These are phyloP conservation scores for Volucella bombylans DNA, from an alignment of 2,888 invertebrate genomes.

Conservation along the genomic window DNA sequence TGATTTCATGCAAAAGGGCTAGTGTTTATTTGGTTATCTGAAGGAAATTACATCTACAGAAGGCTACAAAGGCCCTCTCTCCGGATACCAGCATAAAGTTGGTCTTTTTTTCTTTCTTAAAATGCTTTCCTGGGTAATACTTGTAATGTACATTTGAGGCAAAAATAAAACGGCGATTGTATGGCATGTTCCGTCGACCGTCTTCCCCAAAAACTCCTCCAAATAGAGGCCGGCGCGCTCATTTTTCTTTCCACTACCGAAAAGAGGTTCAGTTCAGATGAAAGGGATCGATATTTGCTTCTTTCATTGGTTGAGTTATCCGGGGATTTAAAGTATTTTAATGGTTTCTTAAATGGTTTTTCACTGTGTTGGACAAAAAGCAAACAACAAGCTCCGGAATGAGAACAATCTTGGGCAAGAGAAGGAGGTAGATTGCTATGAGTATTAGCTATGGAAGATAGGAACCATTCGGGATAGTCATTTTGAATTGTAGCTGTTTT, in stretches of 20 bases:
- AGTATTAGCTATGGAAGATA: too few species aligned
- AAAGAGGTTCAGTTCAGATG: slow-evolving; percentile 8
- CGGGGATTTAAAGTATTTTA: slow-evolving; percentile 58
- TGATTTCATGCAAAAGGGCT: not conserved
- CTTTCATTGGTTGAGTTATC: slow-evolving; percentile 22
- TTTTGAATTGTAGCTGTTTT: too few species aligned
- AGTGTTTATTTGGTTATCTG: slow-evolving; percentile 66
- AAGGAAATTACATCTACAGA: slow-evolving; percentile 58
- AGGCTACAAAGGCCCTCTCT: slow-evolving; percentile 18
- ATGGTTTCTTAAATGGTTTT: slow-evolving; percentile 47
- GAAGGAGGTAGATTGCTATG: too few species aligned
- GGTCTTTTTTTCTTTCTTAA: slow-evolving; percentile 30
- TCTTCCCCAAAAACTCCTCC: too few species aligned
- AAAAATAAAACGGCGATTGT: slow-evolving; percentile 46
- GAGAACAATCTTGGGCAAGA: not conserved
- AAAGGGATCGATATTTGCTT: slow-evolving; percentile 14
- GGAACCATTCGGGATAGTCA: too few species aligned
- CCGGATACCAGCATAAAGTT: slow-evolving; percentile 26
- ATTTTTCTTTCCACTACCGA: slow-evolving; percentile 10
- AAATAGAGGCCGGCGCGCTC: not conserved
- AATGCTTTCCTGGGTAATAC: slow-evolving; percentile 32
- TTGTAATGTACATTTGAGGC: slow-evolving; percentile 31
- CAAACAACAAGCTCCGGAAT: not conserved
- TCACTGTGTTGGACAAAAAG: slow-evolving; percentile 21
- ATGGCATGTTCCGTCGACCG: slow-evolving; percentile 31